Evolutionary conservation across 2,797 vertebrate species (phyloP).

Genomic region (Acanthurus tractus): DNA sequence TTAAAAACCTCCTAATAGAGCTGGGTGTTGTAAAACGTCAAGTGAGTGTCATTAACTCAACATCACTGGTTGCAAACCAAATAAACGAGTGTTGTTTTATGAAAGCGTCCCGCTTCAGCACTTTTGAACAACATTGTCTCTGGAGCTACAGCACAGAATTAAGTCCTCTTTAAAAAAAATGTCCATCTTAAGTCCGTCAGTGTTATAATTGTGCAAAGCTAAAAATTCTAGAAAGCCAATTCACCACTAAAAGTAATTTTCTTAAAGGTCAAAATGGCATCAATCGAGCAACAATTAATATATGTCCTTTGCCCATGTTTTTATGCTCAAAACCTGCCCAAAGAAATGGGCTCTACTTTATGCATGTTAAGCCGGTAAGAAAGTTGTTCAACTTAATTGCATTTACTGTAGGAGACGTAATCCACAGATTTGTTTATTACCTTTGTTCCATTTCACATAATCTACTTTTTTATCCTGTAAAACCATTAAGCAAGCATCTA

Average conservation of each 20-base stretch:
- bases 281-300: constrained; percentile 21
- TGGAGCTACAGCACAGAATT: background rate
- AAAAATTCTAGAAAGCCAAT: background rate
- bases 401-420: constrained; percentile 47
- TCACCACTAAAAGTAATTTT: constrained; percentile 31
- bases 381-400: constrained; percentile 46
- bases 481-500: constrained; percentile 22
- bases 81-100: no score
- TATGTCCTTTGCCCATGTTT: constrained; percentile 14
- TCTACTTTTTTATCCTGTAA: constrained; percentile 26
- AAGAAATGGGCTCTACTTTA: constrained; percentile 42
- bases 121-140: background rate
- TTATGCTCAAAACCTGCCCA: constrained; percentile 38
- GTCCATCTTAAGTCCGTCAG: background rate
- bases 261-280: constrained; percentile 46
- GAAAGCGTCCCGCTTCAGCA: no score
- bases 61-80: no score
- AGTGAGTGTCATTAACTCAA: no score
- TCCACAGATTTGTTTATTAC: constrained; percentile 59
- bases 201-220: background rate
- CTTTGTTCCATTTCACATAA: constrained; percentile 37
- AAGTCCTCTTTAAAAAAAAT: background rate
- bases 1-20: no score
- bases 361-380: constrained; percentile 48
- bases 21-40: no score